Evolutionary conservation across 2,797 vertebrate genomes (phyloP).

Genomic region (Chelidonichthys spinosus): DNA sequence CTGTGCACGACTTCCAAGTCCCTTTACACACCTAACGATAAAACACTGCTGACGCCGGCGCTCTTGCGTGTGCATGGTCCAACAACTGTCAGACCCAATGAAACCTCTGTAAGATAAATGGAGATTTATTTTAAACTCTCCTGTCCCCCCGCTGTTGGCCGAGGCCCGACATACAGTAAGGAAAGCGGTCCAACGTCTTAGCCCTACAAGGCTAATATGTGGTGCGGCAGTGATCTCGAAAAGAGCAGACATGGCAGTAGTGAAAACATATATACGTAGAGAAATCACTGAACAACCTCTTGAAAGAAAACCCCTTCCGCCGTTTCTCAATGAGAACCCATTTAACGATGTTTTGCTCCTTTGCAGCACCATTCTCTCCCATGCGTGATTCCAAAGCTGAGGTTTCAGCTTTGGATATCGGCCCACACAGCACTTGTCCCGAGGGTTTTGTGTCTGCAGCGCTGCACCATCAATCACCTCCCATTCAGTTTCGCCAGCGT

Average conservation of each 20-base stretch:
- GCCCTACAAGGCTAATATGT: slow-evolving; percentile 70
- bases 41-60: slow-evolving; percentile 76
- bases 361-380: slow-evolving; percentile 26
- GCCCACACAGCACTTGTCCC: slow-evolving; percentile 30
- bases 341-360: slow-evolving; percentile 18
- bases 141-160: slow-evolving; percentile 55
- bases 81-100: slow-evolving; percentile 71
- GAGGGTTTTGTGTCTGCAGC: slow-evolving; percentile 39
- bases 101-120: slow-evolving; percentile 79
- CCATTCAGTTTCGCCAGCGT: slow-evolving; percentile 5
- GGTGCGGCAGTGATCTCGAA: background rate
- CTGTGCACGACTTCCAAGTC: slow-evolving; percentile 52
- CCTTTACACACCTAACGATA: slow-evolving; percentile 50
- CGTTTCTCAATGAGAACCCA: slow-evolving; percentile 22
- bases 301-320: background rate
- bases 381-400: slow-evolving; percentile 28
- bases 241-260: background rate
- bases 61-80: slow-evolving; percentile 49
- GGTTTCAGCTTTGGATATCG: slow-evolving; percentile 44
- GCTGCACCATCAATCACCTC: slow-evolving; percentile 18
- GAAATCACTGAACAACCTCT: background rate
- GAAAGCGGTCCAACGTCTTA: slow-evolving; percentile 51
- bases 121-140: slow-evolving; percentile 78
- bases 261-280: background rate
- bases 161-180: slow-evolving; percentile 52